A percentile compares a stretch with the other conserved stretches of the same genome.
These are phyloP conservation scores for Paramormyrops hopkinsi DNA, from an alignment of 2,797 vertebrate genomes.

Conservation along the genomic window DNA sequence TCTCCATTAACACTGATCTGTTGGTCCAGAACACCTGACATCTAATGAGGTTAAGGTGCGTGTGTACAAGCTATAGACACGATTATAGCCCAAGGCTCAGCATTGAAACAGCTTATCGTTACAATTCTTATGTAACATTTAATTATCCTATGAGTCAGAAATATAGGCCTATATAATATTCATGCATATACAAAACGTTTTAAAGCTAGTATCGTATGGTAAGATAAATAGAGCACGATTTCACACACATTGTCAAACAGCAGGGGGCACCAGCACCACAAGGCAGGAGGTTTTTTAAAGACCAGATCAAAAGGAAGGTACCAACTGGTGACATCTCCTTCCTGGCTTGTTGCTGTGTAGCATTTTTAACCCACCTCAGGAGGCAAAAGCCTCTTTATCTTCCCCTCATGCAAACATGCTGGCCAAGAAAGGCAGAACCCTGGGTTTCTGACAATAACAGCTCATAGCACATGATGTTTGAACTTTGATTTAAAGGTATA, in stretches of 20 bases:
- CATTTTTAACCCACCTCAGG: slow-evolving; percentile 45
- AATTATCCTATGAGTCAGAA: not conserved
- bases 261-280: not conserved
- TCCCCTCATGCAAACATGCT: slow-evolving; percentile 33
- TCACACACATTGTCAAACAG: not conserved
- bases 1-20: not conserved
- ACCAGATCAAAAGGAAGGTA: slow-evolving; percentile 39
- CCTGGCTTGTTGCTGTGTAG: slow-evolving; percentile 53
- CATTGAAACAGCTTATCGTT: not conserved
- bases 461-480: too few species aligned
- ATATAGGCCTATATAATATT: not conserved
- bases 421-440: not conserved
- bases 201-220: not conserved
- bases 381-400: slow-evolving; percentile 52
- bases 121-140: not conserved
- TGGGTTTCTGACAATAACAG: not conserved
- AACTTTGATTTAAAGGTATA: not conserved
- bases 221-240: not conserved
- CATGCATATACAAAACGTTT: not conserved
- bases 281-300: not conserved
- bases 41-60: not conserved
- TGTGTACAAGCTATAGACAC: not conserved
- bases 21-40: not conserved
- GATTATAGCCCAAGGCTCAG: not conserved
- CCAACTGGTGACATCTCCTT: slow-evolving; percentile 58